Percentiles rank a stretch among this genome's conserved stretches.
Evolutionary conservation across 2,113 vertebrate genomes (phyloP).

Genomic region (Cairina moschata): DNA sequence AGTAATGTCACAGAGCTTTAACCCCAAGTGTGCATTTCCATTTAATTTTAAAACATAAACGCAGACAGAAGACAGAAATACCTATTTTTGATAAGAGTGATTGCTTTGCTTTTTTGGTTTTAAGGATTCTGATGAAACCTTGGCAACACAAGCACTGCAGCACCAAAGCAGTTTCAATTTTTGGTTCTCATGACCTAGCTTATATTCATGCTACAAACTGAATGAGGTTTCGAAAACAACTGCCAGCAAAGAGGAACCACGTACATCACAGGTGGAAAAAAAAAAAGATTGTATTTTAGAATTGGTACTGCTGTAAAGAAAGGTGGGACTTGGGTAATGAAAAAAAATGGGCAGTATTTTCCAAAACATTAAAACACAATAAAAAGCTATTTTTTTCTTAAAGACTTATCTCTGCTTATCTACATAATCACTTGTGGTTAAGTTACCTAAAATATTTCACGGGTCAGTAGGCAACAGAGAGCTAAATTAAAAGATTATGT

Average conservation of each 20-base stretch:
- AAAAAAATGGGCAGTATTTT: neutral
- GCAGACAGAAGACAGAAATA: neutral
- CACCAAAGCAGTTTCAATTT: neutral
- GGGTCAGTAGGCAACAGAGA: neutral
- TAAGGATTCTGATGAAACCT: neutral
- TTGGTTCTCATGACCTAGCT: neutral
- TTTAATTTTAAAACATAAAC: neutral
- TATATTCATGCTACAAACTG: neutral
- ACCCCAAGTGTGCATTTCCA: neutral
- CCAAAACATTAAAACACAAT: neutral
- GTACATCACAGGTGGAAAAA: neutral
- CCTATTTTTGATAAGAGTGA: neutral
- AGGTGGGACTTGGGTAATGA: neutral
- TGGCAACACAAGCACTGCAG: neutral
- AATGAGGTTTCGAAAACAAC: neutral
- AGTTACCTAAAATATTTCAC: conserved; percentile 47
- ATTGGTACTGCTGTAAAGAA: neutral
- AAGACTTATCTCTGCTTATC: neutral
- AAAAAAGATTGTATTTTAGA: neutral
- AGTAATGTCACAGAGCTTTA: neutral
- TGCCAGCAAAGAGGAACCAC: neutral
- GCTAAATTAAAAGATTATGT: conserved; percentile 26
- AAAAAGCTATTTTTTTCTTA: neutral
- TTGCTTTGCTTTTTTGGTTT: neutral
- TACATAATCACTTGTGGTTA: conserved; percentile 26